These are phyloP conservation scores for Morus bassanus DNA, from an alignment of 2,797 vertebrate species.

Conservation along the genomic window DNA sequence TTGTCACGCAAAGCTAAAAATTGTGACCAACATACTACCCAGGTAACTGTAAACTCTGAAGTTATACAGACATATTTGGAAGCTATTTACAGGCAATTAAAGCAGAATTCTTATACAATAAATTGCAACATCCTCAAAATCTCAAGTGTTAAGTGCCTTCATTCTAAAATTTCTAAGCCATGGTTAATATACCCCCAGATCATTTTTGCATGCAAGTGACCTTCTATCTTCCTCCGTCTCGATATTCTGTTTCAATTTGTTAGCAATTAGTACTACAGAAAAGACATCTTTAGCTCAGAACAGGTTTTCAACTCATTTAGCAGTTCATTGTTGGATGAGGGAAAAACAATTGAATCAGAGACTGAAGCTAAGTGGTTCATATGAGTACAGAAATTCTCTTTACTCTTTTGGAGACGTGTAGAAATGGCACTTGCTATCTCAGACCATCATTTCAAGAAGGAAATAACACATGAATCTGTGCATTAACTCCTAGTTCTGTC, in stretches of 20 bases:
- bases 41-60: neutral
- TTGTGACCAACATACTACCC: neutral
- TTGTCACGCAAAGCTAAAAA: neutral
- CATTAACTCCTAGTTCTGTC: neutral
- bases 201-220: neutral
- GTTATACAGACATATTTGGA: neutral
- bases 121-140: neutral
- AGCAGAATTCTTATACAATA: neutral
- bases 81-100: neutral
- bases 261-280: neutral
- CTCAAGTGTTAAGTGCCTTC: neutral
- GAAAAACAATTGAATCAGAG: neutral
- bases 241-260: neutral
- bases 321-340: neutral
- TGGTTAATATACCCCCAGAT: neutral
- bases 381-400: neutral
- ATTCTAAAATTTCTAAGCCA: neutral
- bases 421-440: neutral
- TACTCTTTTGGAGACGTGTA: neutral
- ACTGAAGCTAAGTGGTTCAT: neutral
- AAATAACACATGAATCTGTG: neutral
- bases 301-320: constrained; percentile 21
- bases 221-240: neutral
- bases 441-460: neutral
- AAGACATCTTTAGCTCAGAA: neutral